Conservation (phyloP, 2,113 vertebrate genomes). For the Brachirus orientalis region DNA sequence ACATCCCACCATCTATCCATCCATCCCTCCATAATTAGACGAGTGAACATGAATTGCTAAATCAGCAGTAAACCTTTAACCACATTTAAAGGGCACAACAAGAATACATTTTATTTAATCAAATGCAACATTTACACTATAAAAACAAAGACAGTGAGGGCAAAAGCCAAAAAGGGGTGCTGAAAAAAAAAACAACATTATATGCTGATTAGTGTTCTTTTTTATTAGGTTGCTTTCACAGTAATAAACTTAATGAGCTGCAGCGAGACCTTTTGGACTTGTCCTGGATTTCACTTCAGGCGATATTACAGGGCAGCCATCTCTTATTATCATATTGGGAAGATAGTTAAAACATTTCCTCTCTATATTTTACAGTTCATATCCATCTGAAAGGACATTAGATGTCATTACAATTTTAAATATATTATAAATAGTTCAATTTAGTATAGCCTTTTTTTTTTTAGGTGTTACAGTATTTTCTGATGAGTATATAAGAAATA, state of each 20-base stretch:
- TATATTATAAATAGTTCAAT: too few relatives aligned
- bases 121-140: too few relatives aligned
- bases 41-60: background rate
- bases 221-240: background rate
- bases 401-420: background rate
- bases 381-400: background rate
- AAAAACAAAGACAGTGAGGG: too few relatives aligned
- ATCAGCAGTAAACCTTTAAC: background rate
- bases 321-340: background rate
- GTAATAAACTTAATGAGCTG: conserved; percentile 3
- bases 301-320: background rate
- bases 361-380: too few relatives aligned
- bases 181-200: too few relatives aligned
- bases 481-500: background rate
- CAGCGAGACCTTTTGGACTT: background rate
- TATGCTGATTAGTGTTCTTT: background rate
- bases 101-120: too few relatives aligned
- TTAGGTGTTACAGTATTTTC: too few relatives aligned
- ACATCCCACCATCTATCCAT: background rate
- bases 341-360: background rate
- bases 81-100: too few relatives aligned
- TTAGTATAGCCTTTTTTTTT: too few relatives aligned
- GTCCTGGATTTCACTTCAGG: background rate
- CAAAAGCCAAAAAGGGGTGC: too few relatives aligned
- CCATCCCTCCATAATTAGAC: background rate